Conservation (phyloP, 2,113 vertebrate species). For the Anoura caudifer region DNA sequence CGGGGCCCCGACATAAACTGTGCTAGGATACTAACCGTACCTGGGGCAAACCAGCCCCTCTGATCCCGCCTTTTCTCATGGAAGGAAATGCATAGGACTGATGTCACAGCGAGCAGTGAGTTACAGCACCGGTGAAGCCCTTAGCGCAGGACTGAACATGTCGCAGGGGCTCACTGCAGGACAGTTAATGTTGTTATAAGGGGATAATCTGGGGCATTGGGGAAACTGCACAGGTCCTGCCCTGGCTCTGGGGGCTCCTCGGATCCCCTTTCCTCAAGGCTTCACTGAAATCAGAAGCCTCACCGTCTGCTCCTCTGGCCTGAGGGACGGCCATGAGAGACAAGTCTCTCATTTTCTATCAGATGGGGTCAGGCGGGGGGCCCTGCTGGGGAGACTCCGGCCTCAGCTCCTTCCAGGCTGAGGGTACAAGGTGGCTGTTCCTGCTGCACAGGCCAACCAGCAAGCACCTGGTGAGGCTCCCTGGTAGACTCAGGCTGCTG, state of each 20-base stretch:
- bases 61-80: neutral
- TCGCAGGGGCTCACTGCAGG: neutral
- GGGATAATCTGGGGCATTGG: neutral
- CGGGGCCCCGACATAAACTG: neutral
- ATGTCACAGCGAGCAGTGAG: neutral
- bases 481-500: neutral
- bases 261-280: neutral
- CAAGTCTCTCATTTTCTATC: neutral
- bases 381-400: neutral
- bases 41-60: fast-evolving
- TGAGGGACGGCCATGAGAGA: neutral
- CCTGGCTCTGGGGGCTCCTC: neutral
- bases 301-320: neutral
- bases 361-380: neutral
- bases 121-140: neutral
- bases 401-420: neutral
- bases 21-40: fast-evolving
- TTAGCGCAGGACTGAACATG: neutral
- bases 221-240: neutral
- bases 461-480: neutral
- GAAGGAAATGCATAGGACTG: neutral
- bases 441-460: too few relatives aligned
- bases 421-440: fast-evolving
- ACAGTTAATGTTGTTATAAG: neutral
- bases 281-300: neutral